A percentile compares a stretch with the other conserved stretches of the same genome.
Conservation (phyloP, 1,140 invertebrate species). For the Apis cerana region DNA sequence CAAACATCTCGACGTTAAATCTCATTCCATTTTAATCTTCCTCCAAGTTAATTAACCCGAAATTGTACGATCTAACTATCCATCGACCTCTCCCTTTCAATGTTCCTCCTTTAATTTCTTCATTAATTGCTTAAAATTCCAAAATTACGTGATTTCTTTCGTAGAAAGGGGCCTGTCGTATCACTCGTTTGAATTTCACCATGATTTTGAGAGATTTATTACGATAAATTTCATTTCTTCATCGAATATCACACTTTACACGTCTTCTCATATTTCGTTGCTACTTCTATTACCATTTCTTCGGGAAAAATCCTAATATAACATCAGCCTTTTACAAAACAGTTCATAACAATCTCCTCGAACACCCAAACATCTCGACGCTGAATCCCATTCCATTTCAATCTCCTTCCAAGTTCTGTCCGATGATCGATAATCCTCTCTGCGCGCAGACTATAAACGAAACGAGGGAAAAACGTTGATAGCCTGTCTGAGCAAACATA, state of each 20-base stretch:
- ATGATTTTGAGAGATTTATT: too few species aligned
- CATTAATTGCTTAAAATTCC: not conserved
- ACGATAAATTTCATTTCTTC: too few species aligned
- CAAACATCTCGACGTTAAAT: too few species aligned
- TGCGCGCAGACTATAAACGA: not conserved
- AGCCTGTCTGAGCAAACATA: not conserved
- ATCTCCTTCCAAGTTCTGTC: not conserved
- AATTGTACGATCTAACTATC: not conserved
- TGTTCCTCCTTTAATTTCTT: not conserved
- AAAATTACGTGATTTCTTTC: not conserved
- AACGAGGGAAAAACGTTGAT: not conserved
- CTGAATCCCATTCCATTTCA: not conserved
- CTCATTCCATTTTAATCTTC: too few species aligned
- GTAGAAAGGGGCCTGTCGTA: too few species aligned
- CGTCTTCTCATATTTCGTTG: not conserved
- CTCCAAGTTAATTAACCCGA: constrained; percentile 23
- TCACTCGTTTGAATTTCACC: not conserved
- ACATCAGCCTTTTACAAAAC: not conserved
- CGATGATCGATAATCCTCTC: not conserved
- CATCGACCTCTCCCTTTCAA: not conserved
- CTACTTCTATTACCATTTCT: too few species aligned
- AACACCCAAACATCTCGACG: not conserved
- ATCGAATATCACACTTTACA: too few species aligned
- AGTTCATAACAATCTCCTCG: not conserved
- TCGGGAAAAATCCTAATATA: not conserved